Percentiles rank a stretch among this genome's conserved stretches.
Evolutionary conservation across 2,797 vertebrate genomes (phyloP).

Genomic region (Arremon brunneinucha): DNA sequence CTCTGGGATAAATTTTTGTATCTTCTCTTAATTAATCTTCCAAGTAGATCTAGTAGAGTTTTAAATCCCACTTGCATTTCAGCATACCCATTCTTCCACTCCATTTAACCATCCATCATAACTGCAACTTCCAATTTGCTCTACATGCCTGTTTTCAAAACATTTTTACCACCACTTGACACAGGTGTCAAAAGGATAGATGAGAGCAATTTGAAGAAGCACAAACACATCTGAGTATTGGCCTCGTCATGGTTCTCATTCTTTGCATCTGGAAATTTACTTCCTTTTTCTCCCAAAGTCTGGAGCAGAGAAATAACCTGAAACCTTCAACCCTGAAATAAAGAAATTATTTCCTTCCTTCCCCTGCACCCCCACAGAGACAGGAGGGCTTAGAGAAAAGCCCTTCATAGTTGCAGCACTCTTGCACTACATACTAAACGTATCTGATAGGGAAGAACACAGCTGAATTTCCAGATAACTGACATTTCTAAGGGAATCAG

Average conservation of each 20-base stretch:
- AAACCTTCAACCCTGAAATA: not conserved
- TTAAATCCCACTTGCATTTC: not conserved
- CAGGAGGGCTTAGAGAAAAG: not conserved
- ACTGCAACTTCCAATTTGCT: not conserved
- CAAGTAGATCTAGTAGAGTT: not conserved
- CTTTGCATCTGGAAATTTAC: not conserved
- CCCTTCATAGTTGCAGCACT: not conserved
- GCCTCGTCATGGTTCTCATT: not conserved
- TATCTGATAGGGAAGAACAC: not conserved
- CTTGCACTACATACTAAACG: not conserved
- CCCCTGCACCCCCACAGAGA: accelerated
- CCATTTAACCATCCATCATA: not conserved
- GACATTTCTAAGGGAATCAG: not conserved
- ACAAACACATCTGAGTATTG: not conserved
- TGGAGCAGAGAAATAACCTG: not conserved
- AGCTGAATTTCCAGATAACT: not conserved
- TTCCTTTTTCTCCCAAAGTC: not conserved
- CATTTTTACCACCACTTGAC: not conserved
- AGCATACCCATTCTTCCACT: not conserved
- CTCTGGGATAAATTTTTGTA: not conserved
- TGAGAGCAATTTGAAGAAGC: not conserved
- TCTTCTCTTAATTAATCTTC: not conserved
- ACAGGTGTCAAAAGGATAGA: not conserved
- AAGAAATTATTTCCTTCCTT: not conserved
- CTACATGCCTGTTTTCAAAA: not conserved